Percentiles rank a stretch among this genome's conserved stretches.
These are phyloP conservation scores for Takifugu ocellatus DNA, from an alignment of 2,797 vertebrate species.

Conservation along the genomic window DNA sequence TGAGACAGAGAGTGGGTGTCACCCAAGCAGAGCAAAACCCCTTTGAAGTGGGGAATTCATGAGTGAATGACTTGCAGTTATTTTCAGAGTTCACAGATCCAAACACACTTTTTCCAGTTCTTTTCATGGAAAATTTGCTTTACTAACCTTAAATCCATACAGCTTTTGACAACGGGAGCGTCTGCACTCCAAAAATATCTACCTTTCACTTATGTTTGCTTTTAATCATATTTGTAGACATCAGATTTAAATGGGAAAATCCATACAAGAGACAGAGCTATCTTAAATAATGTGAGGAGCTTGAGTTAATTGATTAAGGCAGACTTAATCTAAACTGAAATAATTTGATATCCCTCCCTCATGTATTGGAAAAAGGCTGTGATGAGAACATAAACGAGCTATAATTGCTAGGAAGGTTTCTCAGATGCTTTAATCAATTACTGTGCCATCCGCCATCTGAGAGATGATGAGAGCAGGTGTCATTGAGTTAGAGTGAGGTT, in stretches of 20 bases:
- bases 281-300: no score
- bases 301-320: no score
- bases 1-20: conserved; percentile 30
- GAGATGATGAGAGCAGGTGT: conserved; percentile 58
- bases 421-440: conserved; percentile 53
- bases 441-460: conserved; percentile 28
- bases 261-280: no score
- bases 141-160: conserved; percentile 2
- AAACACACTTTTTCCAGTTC: background rate
- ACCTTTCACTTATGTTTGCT: no score
- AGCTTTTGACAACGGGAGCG: background rate
- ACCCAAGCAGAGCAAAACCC: conserved; percentile 38
- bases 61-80: conserved; percentile 19
- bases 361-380: conserved; percentile 24
- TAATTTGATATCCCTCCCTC: conserved; percentile 27
- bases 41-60: conserved; percentile 30
- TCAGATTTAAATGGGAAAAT: no score
- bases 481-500: conserved; percentile 59
- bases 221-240: no score
- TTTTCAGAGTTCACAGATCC: no score
- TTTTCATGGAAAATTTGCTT: no score
- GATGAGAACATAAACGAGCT: conserved; percentile 36
- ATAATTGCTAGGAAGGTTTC: conserved; percentile 35
- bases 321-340: background rate
- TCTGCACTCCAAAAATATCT: no score